phyloP scores from a whole-genome alignment of 2,113 vertebrate genomes.

The Plectropomus leopardus region DNA sequence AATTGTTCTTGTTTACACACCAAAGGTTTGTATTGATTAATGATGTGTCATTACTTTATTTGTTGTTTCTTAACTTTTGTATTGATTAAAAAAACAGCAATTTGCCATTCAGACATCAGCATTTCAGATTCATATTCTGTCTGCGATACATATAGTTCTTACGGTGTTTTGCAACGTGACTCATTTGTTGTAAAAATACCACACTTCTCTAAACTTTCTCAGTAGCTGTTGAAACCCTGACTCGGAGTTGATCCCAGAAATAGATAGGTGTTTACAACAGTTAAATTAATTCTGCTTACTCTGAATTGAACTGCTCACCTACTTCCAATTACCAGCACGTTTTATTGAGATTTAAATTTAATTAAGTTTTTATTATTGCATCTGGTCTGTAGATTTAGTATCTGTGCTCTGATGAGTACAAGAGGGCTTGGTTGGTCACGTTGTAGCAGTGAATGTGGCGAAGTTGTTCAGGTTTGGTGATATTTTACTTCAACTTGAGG shows the following conservation, averaged over 20 bases:
- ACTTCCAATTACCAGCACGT: not conserved
- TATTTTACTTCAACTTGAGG: conserved; percentile 31
- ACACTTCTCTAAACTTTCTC: not conserved
- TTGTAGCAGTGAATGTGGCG: not conserved
- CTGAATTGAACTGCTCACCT: not conserved
- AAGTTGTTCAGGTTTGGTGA: not conserved
- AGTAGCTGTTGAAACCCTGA: not conserved
- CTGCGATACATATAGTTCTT: not conserved
- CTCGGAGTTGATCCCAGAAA: not conserved
- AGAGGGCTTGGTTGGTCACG: not conserved
- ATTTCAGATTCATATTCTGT: not conserved
- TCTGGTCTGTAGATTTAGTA: not conserved
- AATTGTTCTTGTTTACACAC: not conserved
- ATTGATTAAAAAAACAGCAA: not conserved
- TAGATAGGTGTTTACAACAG: not conserved
- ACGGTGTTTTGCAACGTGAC: not conserved
- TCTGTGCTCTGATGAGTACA: not conserved
- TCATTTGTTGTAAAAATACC: not conserved
- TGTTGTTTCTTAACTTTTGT: not conserved
- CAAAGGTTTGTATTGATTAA: not conserved
- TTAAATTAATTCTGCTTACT: not conserved
- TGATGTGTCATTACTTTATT: not conserved
- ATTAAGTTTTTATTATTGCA: not conserved
- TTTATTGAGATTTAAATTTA: not conserved
- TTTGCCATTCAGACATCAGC: not conserved